A percentile compares a stretch with the other conserved stretches of the same genome.
These are phyloP conservation scores for Chloebia gouldiae DNA, from an alignment of 2,113 vertebrate genomes.

Conservation along the genomic window DNA sequence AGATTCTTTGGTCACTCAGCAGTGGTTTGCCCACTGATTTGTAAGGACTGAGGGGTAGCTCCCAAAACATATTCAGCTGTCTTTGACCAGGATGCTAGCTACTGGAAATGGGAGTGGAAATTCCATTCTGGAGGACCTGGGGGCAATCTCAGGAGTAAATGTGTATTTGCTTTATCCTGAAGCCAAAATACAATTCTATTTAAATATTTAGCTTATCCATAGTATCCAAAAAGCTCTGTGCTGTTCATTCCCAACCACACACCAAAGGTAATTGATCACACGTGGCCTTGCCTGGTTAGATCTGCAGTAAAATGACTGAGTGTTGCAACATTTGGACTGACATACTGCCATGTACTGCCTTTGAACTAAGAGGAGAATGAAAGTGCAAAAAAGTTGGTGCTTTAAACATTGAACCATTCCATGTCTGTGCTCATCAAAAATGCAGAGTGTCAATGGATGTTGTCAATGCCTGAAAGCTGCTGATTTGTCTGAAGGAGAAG, in stretches of 20 bases:
- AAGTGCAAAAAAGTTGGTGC: slow-evolving; percentile 55
- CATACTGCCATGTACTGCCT: slow-evolving; percentile 47
- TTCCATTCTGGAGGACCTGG: background rate
- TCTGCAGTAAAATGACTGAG: slow-evolving; percentile 62
- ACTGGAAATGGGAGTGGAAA: background rate
- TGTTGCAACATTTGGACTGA: slow-evolving; percentile 70
- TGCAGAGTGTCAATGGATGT: slow-evolving; percentile 48
- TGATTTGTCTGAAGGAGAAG: slow-evolving; percentile 65
- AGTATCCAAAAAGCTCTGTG: background rate
- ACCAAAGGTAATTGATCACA: background rate
- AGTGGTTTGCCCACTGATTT: background rate
- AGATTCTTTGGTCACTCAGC: background rate
- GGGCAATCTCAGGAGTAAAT: background rate
- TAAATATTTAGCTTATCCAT: background rate
- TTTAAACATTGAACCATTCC: slow-evolving; percentile 68
- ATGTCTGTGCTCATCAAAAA: slow-evolving; percentile 62
- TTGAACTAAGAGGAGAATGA: slow-evolving; percentile 60
- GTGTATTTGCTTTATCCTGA: background rate
- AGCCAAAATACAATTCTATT: background rate
- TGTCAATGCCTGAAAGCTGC: slow-evolving; percentile 61
- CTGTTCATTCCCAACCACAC: background rate
- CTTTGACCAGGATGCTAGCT: background rate
- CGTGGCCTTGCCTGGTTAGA: background rate
- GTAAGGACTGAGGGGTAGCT: background rate
- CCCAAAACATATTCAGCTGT: background rate